Percentiles rank a stretch among this genome's conserved stretches.
These are phyloP conservation scores for Drosophila atripex DNA, from an alignment of 2,888 invertebrate species.

Conservation along the genomic window DNA sequence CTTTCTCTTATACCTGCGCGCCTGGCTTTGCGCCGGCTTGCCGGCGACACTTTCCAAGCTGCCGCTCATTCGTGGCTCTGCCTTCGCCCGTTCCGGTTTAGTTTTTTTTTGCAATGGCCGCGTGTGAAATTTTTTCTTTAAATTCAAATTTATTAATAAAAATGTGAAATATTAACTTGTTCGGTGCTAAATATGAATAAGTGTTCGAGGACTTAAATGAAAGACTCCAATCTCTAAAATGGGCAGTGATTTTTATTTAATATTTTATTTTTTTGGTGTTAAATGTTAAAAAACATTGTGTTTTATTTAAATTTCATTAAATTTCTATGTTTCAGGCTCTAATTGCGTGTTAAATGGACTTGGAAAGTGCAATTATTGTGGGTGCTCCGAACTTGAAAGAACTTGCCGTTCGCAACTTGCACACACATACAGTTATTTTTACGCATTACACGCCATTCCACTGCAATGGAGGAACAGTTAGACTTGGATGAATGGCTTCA, in stretches of 20 bases:
- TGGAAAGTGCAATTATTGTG: not conserved
- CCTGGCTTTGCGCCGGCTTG: not conserved
- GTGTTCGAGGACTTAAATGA: not conserved
- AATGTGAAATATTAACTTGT: not conserved
- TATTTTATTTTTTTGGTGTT: not conserved
- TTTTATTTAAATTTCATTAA: not conserved
- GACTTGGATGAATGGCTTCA: not conserved
- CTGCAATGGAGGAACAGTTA: not conserved
- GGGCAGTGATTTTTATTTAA: not conserved
- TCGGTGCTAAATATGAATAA: not conserved
- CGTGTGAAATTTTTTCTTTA: not conserved
- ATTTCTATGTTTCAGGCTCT: not conserved
- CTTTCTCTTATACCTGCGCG: not conserved
- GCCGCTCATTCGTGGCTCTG: not conserved
- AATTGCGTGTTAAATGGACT: not conserved
- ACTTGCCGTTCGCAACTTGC: too few species aligned
- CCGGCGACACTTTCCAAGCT: too few species aligned
- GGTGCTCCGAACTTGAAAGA: not conserved
- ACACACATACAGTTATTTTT: not conserved
- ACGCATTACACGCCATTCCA: not conserved
- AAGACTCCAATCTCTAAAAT: not conserved
- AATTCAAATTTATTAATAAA: not conserved
- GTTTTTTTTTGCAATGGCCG: not conserved
- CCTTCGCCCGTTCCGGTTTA: not conserved
- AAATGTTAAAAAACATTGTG: not conserved